Percentiles rank a stretch among this genome's conserved stretches.
Evolutionary conservation across 2,113 vertebrate genomes (phyloP).

Genomic region (Argyrosomus japonicus): DNA sequence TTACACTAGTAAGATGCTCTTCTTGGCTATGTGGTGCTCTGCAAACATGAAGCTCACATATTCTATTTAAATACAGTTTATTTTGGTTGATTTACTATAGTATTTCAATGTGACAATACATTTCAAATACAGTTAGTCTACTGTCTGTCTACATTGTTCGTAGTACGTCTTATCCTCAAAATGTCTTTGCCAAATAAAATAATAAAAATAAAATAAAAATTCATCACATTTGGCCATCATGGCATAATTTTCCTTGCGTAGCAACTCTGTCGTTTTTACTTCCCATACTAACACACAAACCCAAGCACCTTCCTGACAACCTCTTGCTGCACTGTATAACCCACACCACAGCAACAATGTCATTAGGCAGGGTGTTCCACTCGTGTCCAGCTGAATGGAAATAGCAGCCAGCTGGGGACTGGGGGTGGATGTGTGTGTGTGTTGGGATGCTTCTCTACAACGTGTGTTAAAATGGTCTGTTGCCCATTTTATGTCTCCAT

Average conservation of each 20-base stretch:
- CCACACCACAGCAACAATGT: constrained; percentile 15
- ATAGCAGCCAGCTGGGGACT: constrained; percentile 21
- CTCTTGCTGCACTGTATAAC: not conserved
- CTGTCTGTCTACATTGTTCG: too few relatives aligned
- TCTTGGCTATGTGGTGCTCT: too few relatives aligned
- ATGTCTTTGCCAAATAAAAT: too few relatives aligned
- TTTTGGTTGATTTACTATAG: not conserved
- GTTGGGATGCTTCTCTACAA: not conserved
- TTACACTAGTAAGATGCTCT: too few relatives aligned
- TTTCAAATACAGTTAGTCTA: not conserved
- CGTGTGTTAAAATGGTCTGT: constrained; percentile 6
- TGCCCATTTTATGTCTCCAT: not conserved
- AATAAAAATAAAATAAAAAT: too few relatives aligned
- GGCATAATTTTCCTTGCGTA: not conserved
- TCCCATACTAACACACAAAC: not conserved
- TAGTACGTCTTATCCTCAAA: too few relatives aligned
- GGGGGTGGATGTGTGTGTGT: constrained; percentile 1
- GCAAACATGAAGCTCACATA: not conserved
- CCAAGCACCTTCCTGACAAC: not conserved
- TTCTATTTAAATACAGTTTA: not conserved
- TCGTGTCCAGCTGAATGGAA: constrained; percentile 29
- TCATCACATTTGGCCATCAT: too few relatives aligned
- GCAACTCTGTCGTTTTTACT: not conserved
- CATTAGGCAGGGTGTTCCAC: constrained; percentile 1
- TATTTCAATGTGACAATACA: not conserved